Conservation (phyloP, 2,888 invertebrate genomes). For the Drosophila dives region DNA sequence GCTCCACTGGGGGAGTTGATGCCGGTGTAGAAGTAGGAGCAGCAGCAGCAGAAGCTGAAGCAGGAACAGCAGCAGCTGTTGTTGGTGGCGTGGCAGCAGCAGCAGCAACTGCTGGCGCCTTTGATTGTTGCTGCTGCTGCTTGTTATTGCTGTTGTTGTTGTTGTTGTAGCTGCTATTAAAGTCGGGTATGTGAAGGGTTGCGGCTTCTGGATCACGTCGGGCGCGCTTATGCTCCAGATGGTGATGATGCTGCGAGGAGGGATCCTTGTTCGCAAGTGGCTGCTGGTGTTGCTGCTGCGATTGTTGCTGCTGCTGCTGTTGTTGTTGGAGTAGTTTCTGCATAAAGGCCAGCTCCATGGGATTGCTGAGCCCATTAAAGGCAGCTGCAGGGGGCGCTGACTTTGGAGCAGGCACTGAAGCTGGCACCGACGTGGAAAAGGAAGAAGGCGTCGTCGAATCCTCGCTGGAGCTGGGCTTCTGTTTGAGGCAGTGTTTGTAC, state of each 20-base stretch:
- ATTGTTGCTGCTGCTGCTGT: constrained; percentile 72
- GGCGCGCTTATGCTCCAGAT: constrained; percentile 64
- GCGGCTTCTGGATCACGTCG: constrained; percentile 54
- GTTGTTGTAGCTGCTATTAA: constrained; percentile 72
- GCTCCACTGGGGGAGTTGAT: constrained; percentile 68
- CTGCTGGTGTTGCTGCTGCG: constrained; percentile 69
- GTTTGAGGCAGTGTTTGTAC: constrained; percentile 72
- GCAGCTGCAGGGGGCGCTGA: constrained; percentile 5
- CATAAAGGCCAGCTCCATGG: constrained; percentile 87
- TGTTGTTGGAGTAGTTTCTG: constrained; percentile 89
- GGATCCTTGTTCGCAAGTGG: constrained; percentile 55
- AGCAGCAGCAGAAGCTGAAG: constrained; percentile 7
- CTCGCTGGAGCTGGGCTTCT: constrained; percentile 82
- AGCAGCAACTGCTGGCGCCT: constrained; percentile 33
- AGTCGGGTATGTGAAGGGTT: constrained; percentile 65
- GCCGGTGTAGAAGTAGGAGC: constrained; percentile 31
- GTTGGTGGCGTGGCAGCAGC: constrained; percentile 21
- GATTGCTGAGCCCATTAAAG: constrained; percentile 74
- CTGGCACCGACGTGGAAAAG: constrained; percentile 25
- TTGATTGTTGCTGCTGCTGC: constrained; percentile 44
- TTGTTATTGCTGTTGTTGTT: constrained; percentile 39
- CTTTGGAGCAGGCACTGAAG: constrained; percentile 23
- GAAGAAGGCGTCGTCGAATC: constrained; percentile 19
- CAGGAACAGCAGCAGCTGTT: constrained; percentile 13
- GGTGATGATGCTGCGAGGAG: constrained; percentile 74